Conservation (phyloP, 2,797 vertebrate species). For the Karalla daura region DNA sequence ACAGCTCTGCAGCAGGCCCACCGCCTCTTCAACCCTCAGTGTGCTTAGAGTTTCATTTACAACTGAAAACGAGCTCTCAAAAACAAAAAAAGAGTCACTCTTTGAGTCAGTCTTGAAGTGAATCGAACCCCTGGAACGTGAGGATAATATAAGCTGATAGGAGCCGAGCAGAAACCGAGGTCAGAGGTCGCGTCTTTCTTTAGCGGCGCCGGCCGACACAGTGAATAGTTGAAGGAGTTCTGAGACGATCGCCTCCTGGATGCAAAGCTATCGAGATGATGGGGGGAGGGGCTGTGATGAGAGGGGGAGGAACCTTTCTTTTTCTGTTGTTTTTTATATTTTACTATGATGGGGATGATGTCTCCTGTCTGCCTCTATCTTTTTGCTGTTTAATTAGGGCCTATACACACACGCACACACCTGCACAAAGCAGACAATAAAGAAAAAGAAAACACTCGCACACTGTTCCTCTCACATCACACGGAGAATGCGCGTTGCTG, state of each 20-base stretch:
- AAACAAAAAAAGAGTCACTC: constrained; percentile 28
- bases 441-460: constrained; percentile 4
- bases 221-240: no score
- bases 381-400: constrained; percentile 38
- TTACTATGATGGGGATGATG: not conserved
- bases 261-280: constrained; percentile 1
- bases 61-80: constrained; percentile 48
- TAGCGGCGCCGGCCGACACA: constrained; percentile 32
- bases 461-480: constrained; percentile 30
- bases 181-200: constrained; percentile 45
- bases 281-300: not conserved
- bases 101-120: no score
- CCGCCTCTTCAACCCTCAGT: constrained; percentile 51
- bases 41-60: constrained; percentile 72
- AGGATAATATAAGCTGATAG: no score
- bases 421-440: constrained; percentile 2
- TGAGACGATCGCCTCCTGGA: no score
- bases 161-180: constrained; percentile 51
- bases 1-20: constrained; percentile 27
- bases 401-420: constrained; percentile 15
- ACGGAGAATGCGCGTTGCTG: constrained; percentile 53
- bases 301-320: not conserved
- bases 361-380: constrained; percentile 50
- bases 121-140: constrained; percentile 34
- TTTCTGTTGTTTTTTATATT: no score